Percentiles rank a stretch among this genome's conserved stretches.
Evolutionary conservation across 2,797 vertebrate species (phyloP).

Genomic region (Prionace glauca): DNA sequence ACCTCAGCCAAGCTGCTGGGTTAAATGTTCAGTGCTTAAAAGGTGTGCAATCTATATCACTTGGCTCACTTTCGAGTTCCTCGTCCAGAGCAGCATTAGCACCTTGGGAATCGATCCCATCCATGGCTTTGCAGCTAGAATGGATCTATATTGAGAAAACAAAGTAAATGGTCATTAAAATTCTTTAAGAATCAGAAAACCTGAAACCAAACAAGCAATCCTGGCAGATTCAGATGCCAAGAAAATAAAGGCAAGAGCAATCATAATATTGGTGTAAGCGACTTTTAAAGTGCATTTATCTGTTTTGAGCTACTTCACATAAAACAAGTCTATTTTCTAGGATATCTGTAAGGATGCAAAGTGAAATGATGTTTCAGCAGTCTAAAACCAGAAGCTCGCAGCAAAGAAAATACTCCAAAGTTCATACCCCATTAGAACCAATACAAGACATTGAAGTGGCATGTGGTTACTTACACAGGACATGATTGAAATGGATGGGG

Average conservation of each 20-base stretch:
- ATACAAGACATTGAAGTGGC: not conserved
- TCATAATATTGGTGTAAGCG: no score
- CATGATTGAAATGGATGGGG: no score
- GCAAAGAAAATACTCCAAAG: not conserved
- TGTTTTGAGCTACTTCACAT: not conserved
- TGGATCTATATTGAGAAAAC: not conserved
- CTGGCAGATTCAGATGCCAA: not conserved
- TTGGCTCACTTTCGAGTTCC: not conserved
- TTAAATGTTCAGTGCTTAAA: conserved; percentile 29
- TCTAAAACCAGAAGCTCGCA: not conserved
- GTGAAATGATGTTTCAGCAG: not conserved
- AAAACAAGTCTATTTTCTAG: not conserved
- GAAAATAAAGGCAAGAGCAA: not conserved
- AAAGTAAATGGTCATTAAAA: not conserved
- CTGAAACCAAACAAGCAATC: no score
- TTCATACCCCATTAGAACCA: not conserved
- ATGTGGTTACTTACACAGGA: not conserved
- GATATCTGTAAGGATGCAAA: not conserved
- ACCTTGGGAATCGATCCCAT: not conserved
- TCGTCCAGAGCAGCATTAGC: not conserved
- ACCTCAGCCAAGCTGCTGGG: not conserved
- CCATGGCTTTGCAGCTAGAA: not conserved
- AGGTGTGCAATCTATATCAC: not conserved
- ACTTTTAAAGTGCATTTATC: not conserved
- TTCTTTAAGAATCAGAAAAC: not conserved